These are phyloP conservation scores for Cherax destructor DNA, from an alignment of 1,140 invertebrate genomes.

Conservation along the genomic window DNA sequence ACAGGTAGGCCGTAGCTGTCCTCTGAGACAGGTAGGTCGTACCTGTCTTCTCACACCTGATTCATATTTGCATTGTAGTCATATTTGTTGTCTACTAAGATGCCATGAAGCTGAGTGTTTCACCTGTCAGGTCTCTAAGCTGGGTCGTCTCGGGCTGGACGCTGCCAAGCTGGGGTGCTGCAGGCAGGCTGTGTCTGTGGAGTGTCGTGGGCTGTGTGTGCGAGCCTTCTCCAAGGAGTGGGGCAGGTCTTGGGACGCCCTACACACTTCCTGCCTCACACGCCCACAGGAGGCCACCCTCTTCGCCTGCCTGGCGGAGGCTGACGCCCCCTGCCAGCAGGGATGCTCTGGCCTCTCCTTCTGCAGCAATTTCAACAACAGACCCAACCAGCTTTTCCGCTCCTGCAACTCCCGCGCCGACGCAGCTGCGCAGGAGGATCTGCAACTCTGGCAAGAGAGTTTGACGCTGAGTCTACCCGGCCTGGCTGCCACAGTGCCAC, in stretches of 20 bases:
- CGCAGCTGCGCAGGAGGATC: conserved; percentile 42
- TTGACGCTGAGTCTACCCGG: conserved; percentile 39
- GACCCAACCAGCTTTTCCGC: conserved; percentile 49
- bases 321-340: conserved; percentile 50
- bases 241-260: conserved; percentile 52
- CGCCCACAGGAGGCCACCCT: conserved; percentile 44
- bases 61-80: not conserved
- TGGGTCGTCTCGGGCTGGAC: conserved; percentile 41
- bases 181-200: conserved; percentile 16
- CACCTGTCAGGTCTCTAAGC: conserved; percentile 13
- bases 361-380: conserved; percentile 43
- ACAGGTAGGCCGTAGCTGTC: conserved; percentile 21
- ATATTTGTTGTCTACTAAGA: not conserved
- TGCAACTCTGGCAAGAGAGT: conserved; percentile 53
- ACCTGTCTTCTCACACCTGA: not conserved
- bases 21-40: not conserved
- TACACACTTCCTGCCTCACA: conserved; percentile 45
- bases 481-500: conserved; percentile 46
- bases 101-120: not conserved
- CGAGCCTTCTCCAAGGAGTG: conserved; percentile 45
- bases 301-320: conserved; percentile 45
- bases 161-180: conserved; percentile 52
- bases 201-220: conserved; percentile 34
- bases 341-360: conserved; percentile 53
- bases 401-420: conserved; percentile 47